A percentile compares a stretch with the other conserved stretches of the same genome.
Conservation (phyloP, 2,797 vertebrate species). For the Botia kubotai region DNA sequence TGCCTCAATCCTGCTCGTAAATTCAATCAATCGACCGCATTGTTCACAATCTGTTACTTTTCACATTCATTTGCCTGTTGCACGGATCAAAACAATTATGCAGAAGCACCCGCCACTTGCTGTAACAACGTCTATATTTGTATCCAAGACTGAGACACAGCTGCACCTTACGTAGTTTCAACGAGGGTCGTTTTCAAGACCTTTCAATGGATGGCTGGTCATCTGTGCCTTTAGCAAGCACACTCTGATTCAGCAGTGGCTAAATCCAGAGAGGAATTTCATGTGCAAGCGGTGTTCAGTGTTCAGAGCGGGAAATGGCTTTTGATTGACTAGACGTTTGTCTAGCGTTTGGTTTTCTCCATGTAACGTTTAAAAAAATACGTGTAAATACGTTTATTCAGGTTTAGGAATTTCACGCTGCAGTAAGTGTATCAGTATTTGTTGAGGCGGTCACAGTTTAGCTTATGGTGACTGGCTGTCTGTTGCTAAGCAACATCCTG, state of each 20-base stretch:
- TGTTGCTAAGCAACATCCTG: no score
- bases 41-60: background rate
- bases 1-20: background rate
- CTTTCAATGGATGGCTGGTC: slow-evolving; percentile 64
- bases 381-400: no score
- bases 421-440: no score
- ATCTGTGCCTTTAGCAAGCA: slow-evolving; percentile 71
- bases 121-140: background rate
- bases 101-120: background rate
- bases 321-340: slow-evolving; percentile 18
- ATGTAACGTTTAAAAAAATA: background rate
- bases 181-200: slow-evolving; percentile 53
- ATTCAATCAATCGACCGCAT: background rate
- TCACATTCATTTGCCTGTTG: background rate
- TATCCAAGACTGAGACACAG: background rate
- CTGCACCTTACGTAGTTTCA: background rate
- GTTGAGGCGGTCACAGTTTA: no score
- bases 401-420: no score
- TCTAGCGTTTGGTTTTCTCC: background rate
- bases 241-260: slow-evolving; percentile 71
- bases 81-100: background rate
- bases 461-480: no score
- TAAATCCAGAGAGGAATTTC: slow-evolving; percentile 53
- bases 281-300: slow-evolving; percentile 29
- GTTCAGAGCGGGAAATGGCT: background rate